Evolutionary conservation across 2,888 invertebrate genomes (phyloP).

Genomic region (Spodoptera littoralis): DNA sequence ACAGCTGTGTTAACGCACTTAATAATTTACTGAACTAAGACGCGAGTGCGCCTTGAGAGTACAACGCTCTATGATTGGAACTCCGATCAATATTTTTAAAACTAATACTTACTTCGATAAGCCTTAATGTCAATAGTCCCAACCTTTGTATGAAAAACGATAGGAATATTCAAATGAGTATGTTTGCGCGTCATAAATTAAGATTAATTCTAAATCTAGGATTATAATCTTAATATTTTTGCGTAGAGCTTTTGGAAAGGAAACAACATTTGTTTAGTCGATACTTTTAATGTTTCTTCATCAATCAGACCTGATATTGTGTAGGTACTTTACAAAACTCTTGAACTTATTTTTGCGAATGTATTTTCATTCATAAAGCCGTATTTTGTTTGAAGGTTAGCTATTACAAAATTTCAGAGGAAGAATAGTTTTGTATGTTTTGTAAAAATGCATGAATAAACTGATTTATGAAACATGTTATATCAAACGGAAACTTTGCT

Average conservation of each 20-base stretch:
- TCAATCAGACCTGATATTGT: conserved; percentile 9
- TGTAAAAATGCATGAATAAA: conserved; percentile 21
- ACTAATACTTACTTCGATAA: conserved; percentile 3
- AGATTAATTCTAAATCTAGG: conserved; percentile 27
- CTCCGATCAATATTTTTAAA: conserved; percentile 32
- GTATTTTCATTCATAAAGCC: conserved; percentile 40
- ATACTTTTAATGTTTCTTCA: conserved; percentile 9
- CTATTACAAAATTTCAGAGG: conserved; percentile 14
- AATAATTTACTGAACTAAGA: conserved; percentile 1
- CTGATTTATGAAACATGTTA: conserved; percentile 16
- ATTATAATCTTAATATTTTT: conserved; percentile 33
- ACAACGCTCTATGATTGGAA: conserved; percentile 17
- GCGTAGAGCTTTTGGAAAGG: conserved; percentile 3
- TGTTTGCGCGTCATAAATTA: conserved; percentile 31
- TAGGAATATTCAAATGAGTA: conserved; percentile 31
- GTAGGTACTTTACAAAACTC: conserved; percentile 24
- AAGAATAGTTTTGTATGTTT: conserved; percentile 19
- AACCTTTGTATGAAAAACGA: conserved; percentile 19
- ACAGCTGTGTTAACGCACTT: conserved; percentile 9
- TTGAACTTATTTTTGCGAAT: conserved; percentile 7
- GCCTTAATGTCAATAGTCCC: conserved; percentile 16
- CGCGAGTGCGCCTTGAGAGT: conserved; percentile 14
- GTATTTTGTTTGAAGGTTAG: conserved; percentile 18
- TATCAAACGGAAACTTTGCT: conserved; percentile 33
- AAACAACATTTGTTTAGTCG: conserved; percentile 16